Conservation (phyloP, 2,113 vertebrate genomes). For the Mionectes macconnelli region DNA sequence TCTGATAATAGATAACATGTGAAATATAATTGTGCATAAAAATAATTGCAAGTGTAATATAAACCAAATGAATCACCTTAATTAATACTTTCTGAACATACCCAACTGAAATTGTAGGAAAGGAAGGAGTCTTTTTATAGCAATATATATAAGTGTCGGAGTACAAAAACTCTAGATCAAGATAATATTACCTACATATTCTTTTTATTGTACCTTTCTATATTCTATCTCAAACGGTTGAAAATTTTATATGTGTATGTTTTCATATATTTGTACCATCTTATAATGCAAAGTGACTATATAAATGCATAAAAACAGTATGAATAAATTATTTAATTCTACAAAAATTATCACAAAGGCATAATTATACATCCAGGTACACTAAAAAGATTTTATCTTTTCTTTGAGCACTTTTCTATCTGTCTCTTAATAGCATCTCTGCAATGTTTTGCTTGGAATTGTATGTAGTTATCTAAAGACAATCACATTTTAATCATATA, state of each 20-base stretch:
- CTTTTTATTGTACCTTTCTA: background rate
- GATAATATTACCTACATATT: background rate
- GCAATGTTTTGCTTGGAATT: background rate
- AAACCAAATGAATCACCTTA: background rate
- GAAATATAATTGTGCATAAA: background rate
- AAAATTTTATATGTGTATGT: background rate
- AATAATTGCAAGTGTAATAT: background rate
- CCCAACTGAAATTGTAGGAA: background rate
- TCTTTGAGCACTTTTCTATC: background rate
- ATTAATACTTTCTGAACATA: background rate
- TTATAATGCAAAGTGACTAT: background rate
- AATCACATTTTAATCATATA: background rate
- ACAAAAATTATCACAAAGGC: background rate
- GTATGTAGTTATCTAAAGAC: background rate
- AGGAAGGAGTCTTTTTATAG: background rate
- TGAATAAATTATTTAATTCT: background rate
- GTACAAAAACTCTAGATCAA: background rate
- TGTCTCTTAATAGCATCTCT: background rate
- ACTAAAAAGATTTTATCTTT: background rate
- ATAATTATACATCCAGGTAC: background rate
- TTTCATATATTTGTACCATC: background rate
- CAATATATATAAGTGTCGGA: background rate
- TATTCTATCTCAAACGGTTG: background rate
- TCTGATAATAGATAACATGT: background rate
- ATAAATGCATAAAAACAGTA: background rate